These are phyloP conservation scores for Nebria ingens DNA, from an alignment of 1,140 invertebrate genomes.

Conservation along the genomic window DNA sequence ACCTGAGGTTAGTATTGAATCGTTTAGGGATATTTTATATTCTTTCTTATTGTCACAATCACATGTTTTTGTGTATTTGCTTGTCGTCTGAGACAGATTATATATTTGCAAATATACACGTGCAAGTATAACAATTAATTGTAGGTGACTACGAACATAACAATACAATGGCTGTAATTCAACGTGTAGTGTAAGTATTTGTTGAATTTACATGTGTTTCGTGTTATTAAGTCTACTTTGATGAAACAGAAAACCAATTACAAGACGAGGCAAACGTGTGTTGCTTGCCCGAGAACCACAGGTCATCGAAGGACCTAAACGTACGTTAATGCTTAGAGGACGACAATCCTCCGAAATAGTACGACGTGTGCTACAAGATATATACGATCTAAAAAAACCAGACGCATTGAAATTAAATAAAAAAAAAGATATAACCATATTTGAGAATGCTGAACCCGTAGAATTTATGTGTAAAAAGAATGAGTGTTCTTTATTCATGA, in stretches of 20 bases:
- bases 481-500: conserved; percentile 81
- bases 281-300: conserved; percentile 75
- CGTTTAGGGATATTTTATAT: no score
- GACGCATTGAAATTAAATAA: conserved; percentile 62
- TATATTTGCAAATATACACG: no score
- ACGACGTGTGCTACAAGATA: conserved; percentile 72
- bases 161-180: conserved; percentile 35
- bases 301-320: conserved; percentile 80
- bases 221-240: no score
- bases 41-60: no score
- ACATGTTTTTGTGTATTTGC: no score
- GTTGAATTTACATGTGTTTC: conserved; percentile 11
- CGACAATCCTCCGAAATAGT: conserved; percentile 69
- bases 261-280: conserved; percentile 76
- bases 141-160: no score
- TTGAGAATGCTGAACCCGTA: conserved; percentile 71
- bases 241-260: conserved; percentile 71
- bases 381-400: conserved; percentile 81
- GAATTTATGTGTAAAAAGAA: conserved; percentile 80
- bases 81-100: no score
- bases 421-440: conserved; percentile 77
- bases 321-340: conserved; percentile 75
- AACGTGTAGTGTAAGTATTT: conserved; percentile 37
- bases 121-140: no score
- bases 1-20: no score